A percentile compares a stretch with the other conserved stretches of the same genome.
Evolutionary conservation across 1,140 invertebrate genomes (phyloP).

Genomic region (Lordiphosa clarofinis): DNA sequence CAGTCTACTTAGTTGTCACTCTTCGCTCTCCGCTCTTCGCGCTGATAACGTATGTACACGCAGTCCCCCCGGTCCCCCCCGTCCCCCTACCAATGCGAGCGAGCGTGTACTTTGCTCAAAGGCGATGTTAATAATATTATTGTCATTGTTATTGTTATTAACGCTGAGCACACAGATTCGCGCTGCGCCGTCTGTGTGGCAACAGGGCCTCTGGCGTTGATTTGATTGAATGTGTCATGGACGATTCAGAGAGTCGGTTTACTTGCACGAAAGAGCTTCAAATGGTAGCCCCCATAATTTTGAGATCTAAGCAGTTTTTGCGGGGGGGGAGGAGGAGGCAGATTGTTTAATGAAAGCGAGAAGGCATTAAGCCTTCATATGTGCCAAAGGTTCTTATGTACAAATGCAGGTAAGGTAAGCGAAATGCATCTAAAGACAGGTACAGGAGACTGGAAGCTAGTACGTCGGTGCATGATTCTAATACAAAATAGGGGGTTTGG

Average conservation of each 20-base stretch:
- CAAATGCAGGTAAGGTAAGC: not conserved
- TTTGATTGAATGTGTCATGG: constrained; percentile 15
- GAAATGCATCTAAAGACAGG: too few species aligned
- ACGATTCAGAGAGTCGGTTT: not conserved
- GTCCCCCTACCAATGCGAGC: constrained; percentile 5
- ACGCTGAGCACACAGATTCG: constrained; percentile 29
- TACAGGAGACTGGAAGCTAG: too few species aligned
- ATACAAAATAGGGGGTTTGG: too few species aligned
- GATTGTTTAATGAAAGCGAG: not conserved
- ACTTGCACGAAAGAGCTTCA: too few species aligned
- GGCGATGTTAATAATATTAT: constrained; percentile 64
- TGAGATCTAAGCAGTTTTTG: too few species aligned
- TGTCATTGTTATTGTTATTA: constrained; percentile 64
- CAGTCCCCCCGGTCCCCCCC: not conserved
- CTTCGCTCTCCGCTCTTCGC: not conserved
- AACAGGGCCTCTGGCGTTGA: constrained; percentile 7
- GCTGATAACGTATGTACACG: constrained; percentile 35
- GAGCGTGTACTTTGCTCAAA: constrained; percentile 61
- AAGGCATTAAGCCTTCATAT: not conserved
- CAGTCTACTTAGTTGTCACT: constrained; percentile 59
- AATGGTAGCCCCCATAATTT: too few species aligned
- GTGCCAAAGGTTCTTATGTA: not conserved
- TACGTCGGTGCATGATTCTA: too few species aligned
- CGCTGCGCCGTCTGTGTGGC: constrained; percentile 5
- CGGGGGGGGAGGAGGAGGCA: too few species aligned